phyloP scores from a whole-genome alignment of 2,888 invertebrate species.

The Rapana venosa region DNA sequence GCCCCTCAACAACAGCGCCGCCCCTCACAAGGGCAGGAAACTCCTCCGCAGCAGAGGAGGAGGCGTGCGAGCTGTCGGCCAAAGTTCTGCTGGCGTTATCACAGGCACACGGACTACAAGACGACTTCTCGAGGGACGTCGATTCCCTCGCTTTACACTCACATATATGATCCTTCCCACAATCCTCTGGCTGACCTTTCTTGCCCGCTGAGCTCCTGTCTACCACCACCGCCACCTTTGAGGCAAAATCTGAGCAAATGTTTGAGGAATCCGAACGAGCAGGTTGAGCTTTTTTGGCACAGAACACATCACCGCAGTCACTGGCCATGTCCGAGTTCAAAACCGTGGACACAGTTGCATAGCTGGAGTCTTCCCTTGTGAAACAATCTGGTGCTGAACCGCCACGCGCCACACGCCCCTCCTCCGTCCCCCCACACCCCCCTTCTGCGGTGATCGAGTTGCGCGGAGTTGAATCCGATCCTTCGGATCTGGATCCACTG shows the following conservation, averaged over 20 bases:
- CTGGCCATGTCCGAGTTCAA: background rate
- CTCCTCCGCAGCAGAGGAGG: background rate
- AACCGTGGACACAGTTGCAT: no score
- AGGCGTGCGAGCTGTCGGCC: background rate
- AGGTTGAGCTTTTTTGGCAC: background rate
- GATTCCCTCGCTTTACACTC: background rate
- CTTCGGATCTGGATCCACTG: constrained; percentile 21
- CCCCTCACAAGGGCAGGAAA: constrained; percentile 13
- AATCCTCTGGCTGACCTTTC: background rate
- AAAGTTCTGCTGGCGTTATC: background rate
- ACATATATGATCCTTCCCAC: background rate
- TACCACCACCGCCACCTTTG: background rate
- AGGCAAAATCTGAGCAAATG: background rate
- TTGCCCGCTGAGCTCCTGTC: background rate
- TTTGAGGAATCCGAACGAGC: no score
- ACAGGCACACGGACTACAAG: background rate
- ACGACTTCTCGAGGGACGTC: background rate
- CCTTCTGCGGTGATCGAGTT: constrained; percentile 14
- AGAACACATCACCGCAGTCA: background rate
- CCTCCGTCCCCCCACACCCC: constrained; percentile 18
- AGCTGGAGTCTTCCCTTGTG: background rate
- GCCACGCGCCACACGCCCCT: background rate
- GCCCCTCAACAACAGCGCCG: background rate
- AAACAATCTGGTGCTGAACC: background rate
- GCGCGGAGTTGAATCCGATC: constrained; percentile 7